Percentiles rank a stretch among this genome's conserved stretches.
Evolutionary conservation across 2,888 invertebrate genomes (phyloP).

Genomic region (Melanostoma scalare): DNA sequence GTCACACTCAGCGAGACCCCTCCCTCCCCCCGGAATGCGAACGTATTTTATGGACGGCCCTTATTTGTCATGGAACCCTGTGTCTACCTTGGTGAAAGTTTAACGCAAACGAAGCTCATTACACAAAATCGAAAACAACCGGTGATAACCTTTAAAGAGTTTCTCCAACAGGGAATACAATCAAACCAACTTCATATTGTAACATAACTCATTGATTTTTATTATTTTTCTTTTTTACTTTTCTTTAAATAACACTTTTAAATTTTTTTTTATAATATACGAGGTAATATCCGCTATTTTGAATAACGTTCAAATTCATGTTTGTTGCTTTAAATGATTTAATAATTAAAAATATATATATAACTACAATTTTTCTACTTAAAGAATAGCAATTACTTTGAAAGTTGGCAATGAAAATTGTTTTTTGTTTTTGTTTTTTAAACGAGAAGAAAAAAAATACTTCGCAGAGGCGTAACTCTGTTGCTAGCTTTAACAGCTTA

Average conservation of each 20-base stretch:
- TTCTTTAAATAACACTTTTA: constrained; percentile 57
- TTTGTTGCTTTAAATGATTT: constrained; percentile 32
- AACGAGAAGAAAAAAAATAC: constrained; percentile 35
- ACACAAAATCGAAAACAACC: no score
- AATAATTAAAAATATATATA: constrained; percentile 37
- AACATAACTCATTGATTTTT: constrained; percentile 53
- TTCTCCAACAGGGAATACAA: background rate
- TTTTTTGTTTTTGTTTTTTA: constrained; percentile 4
- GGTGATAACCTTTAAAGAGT: no score
- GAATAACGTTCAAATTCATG: constrained; percentile 50
- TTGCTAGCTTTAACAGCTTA: constrained; percentile 17
- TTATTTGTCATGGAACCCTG: no score
- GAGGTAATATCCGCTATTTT: constrained; percentile 70
- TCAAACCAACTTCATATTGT: constrained; percentile 29
- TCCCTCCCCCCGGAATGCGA: no score
- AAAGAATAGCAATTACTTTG: constrained; percentile 63
- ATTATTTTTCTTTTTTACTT: constrained; percentile 30
- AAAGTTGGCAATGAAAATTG: constrained; percentile 63
- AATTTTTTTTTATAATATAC: constrained; percentile 65
- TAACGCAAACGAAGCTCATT: no score
- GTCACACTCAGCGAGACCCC: no score
- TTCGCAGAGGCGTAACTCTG: constrained; percentile 28
- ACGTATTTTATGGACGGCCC: no score
- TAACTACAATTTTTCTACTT: constrained; percentile 66
- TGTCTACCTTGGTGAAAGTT: no score